Evolutionary conservation across 2,888 invertebrate genomes (phyloP), one percentile per base, ranked within the genome.

Genomic region (Lutraria lutraria): DNA sequence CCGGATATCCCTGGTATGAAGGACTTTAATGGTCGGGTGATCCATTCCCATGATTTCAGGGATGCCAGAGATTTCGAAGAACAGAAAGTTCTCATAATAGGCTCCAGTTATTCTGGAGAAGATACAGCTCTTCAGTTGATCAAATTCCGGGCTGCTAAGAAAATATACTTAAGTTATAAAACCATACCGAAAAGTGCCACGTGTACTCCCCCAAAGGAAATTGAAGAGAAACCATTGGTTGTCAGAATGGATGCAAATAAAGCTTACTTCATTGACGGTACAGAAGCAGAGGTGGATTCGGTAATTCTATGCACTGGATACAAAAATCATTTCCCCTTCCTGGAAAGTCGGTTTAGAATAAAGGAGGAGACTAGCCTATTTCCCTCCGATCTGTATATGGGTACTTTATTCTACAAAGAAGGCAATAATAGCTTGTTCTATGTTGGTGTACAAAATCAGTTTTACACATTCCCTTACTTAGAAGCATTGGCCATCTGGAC

Each of bases 41-140:
- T 91, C 6, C 91, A 91, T 60, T 83, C 91, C 34, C 89, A 89
- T 79, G 88, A 91, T 53, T 91, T 91, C 81, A 56, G 88, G 19
- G 83, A 88, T 31, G 89, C 84, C 13, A 1, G 34, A 0, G 80
- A 89, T 19, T 91, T 85, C 34, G 81, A 81, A 52, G 88, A 72
- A 25, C 56, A 82, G 81, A n/a, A 34, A 0, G 21, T 88, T 3
- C 76, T 91, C 34, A 52, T 89, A 8, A 79, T 91, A 19, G 91
- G 91, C 0, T 81, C 86, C 4, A 83, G 85, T 56, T 88, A 80
- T 56, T 89, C 91, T 0, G 89, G 87, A 0, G 91, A 91, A 72
- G 91, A 89, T 19, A 60, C 89, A 21, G 72, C 56, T 1, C 19
- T 85, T 29, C 89, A 89, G 29, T 34, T 29, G 15, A 80, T 86